A percentile compares a stretch with the other conserved stretches of the same genome.
Evolutionary conservation across 1,140 invertebrate genomes (phyloP).

Genomic region (Ceratina calcarata): DNA sequence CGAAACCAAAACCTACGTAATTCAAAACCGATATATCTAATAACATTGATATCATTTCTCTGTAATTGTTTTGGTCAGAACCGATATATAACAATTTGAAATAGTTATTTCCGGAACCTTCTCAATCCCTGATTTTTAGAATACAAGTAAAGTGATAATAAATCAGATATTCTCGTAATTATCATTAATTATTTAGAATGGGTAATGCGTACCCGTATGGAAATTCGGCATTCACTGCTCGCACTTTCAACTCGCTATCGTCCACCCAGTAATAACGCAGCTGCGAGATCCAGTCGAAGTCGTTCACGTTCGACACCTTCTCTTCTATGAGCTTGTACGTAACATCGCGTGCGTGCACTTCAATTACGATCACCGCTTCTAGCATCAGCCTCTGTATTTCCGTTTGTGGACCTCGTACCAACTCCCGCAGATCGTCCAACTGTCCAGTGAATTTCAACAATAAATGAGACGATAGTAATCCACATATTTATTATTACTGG

Average conservation of each 20-base stretch:
- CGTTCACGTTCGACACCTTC: conserved; percentile 83
- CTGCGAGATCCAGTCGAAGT: conserved; percentile 92
- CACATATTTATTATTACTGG: background rate
- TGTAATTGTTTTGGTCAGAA: too few species aligned
- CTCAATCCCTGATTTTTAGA: too few species aligned
- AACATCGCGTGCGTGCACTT: conserved; percentile 87
- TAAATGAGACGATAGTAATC: background rate
- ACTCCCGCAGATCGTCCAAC: conserved; percentile 84
- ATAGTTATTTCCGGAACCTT: too few species aligned
- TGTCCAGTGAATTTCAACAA: conserved; percentile 66
- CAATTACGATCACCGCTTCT: conserved; percentile 85
- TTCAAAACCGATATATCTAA: too few species aligned
- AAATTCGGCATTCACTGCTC: conserved; percentile 84
- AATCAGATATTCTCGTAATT: too few species aligned
- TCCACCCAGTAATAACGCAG: conserved; percentile 86
- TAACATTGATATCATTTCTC: too few species aligned
- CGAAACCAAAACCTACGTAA: too few species aligned
- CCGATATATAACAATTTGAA: too few species aligned
- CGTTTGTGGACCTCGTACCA: conserved; percentile 85
- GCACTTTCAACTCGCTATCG: conserved; percentile 80
- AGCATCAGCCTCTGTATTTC: conserved; percentile 85
- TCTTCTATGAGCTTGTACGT: conserved; percentile 83
- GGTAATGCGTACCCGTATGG: conserved; percentile 78
- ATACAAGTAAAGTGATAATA: too few species aligned
- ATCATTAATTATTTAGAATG: background rate